Evolutionary conservation across 2,888 invertebrate genomes (phyloP).

Genomic region (Tortricodes alternella): DNA sequence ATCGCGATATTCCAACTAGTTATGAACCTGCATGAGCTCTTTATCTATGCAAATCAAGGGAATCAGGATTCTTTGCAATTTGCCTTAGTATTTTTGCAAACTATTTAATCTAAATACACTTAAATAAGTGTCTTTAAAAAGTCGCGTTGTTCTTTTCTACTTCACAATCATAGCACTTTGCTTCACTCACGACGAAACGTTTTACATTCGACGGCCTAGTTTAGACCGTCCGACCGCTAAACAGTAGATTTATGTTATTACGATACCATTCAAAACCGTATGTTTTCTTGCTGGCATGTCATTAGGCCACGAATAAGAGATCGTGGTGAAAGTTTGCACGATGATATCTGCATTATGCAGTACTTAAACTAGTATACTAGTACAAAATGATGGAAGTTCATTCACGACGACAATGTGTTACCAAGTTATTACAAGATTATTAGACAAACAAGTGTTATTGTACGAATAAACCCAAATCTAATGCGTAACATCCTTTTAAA

Average conservation of each 20-base stretch:
- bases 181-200: neutral
- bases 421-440: neutral
- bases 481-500: no score
- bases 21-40: no score
- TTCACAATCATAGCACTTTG: no score
- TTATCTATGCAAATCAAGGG: no score
- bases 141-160: no score
- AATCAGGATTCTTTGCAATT: no score
- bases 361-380: neutral
- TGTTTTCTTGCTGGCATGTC: conserved; percentile 40
- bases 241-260: conserved; percentile 7
- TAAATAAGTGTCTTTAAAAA: no score
- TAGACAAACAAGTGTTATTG: no score
- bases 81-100: no score
- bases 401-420: neutral
- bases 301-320: conserved; percentile 54
- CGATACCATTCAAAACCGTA: conserved; percentile 33
- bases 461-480: no score
- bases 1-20: no score
- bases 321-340: conserved; percentile 48
- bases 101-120: no score
- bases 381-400: conserved; percentile 2
- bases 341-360: conserved; percentile 3
- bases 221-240: neutral
- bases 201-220: neutral